These are phyloP conservation scores for Ophraella communa DNA, from an alignment of 2,888 invertebrate species.

Conservation along the genomic window DNA sequence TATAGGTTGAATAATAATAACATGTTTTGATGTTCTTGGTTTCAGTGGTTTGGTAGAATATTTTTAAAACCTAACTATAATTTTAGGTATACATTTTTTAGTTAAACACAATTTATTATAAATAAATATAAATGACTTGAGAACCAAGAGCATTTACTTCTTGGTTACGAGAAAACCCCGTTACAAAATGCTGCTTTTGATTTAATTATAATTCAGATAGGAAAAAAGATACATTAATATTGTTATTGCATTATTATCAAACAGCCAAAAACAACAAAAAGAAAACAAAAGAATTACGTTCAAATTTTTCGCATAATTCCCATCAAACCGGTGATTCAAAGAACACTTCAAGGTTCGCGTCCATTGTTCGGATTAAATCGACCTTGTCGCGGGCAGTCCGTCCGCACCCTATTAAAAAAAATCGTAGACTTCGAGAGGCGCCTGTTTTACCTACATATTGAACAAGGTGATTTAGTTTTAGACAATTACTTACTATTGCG, in stretches of 20 bases:
- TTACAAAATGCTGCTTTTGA: no score
- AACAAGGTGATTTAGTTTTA: slow-evolving; percentile 42
- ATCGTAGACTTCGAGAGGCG: slow-evolving; percentile 40
- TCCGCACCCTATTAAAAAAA: slow-evolving; percentile 12
- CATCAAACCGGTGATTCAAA: neutral
- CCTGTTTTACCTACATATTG: slow-evolving; percentile 50
- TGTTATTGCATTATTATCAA: neutral
- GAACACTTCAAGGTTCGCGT: neutral
- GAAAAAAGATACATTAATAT: neutral
- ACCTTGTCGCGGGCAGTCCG: slow-evolving; percentile 20
- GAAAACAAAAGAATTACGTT: neutral
- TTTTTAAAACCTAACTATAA: no score
- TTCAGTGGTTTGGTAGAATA: no score
- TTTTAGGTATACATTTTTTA: no score
- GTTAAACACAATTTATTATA: no score
- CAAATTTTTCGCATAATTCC: neutral
- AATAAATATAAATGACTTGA: no score
- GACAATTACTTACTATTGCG: slow-evolving; percentile 27
- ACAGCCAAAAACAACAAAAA: neutral
- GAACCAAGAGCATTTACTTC: no score
- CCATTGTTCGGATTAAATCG: slow-evolving; percentile 19
- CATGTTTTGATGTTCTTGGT: no score
- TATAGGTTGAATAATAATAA: no score
- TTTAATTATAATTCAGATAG: no score
- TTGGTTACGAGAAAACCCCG: no score